Base-by-base conservation (phyloP, 1,140 invertebrate genomes). In the Belonocnema kinseyi region DNA sequence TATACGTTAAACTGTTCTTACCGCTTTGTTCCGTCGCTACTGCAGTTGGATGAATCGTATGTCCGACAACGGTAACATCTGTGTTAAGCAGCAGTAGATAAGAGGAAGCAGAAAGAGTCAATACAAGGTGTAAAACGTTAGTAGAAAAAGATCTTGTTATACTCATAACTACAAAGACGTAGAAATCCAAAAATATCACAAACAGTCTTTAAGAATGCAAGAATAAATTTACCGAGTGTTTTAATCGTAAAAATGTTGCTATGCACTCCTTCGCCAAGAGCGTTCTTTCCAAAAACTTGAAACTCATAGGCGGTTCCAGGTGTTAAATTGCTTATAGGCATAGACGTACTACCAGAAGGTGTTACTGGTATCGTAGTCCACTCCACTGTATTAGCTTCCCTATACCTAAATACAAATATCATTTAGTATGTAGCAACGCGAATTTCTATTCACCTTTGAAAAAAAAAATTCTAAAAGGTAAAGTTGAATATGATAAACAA, bases 251-350 rank as follows among this genome's bases (percentile, higher is more conserved):
- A 96, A 53, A 97, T 94, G 90, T 98, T 96, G 91, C 97, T 99
- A 93, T 97, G 96, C 95, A 98, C 97, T 74, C 98, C 98, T 88
- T 98, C 97, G 61, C 98, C 98, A 50, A 98, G 93, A 5, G 95
- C 94, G 90, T 99, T 99, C 86, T 97, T 97, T 50, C 98, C 97
- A 80, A 98, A 94, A 61, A 99, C 97, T 93, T 98, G 97, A 92
- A 99, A 99, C 90, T 99, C 97, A 91, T 99, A 99, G 33, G 95
- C 95, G 8, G 97, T 98, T 73, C 97, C 96, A 5, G 97, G 97
- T 80, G 95, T 94, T 72, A 99, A 92, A 72, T 96, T 95, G 89
- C 98, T 98, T 87, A 99, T 96, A 76, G 97, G 98, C 74, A 98
- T 96, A 19, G 94, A 95, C 2, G 97, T 98, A 84, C 95, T 96